These are phyloP conservation scores for Drosophila grimshawi DNA, from an alignment of 1,140 invertebrate genomes.

Conservation along the genomic window DNA sequence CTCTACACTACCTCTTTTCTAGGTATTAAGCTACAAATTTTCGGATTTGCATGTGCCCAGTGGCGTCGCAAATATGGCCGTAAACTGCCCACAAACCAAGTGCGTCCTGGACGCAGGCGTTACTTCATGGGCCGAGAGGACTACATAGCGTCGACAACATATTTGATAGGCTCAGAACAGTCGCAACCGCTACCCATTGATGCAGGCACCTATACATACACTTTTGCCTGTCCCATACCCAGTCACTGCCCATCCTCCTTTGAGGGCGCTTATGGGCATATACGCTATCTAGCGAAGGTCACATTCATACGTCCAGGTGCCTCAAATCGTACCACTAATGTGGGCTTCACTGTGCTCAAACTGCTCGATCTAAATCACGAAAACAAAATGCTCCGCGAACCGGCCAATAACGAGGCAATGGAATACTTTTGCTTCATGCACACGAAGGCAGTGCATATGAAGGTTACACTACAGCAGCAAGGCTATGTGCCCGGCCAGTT, in stretches of 20 bases:
- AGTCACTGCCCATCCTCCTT: constrained; percentile 85
- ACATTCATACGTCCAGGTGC: constrained; percentile 67
- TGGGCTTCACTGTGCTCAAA: constrained; percentile 79
- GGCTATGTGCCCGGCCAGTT: constrained; percentile 81
- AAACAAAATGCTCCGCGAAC: constrained; percentile 57
- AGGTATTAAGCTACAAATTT: constrained; percentile 77
- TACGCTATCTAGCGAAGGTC: constrained; percentile 78
- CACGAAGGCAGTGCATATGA: constrained; percentile 62
- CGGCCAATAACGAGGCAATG: constrained; percentile 65
- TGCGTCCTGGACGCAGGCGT: constrained; percentile 42
- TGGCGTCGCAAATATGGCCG: constrained; percentile 62
- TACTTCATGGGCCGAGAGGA: constrained; percentile 71
- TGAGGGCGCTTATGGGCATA: constrained; percentile 78
- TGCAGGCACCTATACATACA: constrained; percentile 86
- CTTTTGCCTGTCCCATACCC: constrained; percentile 87
- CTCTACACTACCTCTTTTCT: not conserved
- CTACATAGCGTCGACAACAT: constrained; percentile 78
- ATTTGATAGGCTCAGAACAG: constrained; percentile 71
- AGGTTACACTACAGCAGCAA: constrained; percentile 73
- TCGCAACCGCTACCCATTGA: constrained; percentile 84
- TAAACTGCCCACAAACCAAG: constrained; percentile 45
- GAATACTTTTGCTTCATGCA: constrained; percentile 75
- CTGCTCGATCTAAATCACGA: constrained; percentile 75
- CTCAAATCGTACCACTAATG: constrained; percentile 76
- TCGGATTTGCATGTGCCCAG: constrained; percentile 70